A percentile compares a stretch with the other conserved stretches of the same genome.
Evolutionary conservation across 2,797 vertebrate species (phyloP).

Genomic region (Leuciscus waleckii): DNA sequence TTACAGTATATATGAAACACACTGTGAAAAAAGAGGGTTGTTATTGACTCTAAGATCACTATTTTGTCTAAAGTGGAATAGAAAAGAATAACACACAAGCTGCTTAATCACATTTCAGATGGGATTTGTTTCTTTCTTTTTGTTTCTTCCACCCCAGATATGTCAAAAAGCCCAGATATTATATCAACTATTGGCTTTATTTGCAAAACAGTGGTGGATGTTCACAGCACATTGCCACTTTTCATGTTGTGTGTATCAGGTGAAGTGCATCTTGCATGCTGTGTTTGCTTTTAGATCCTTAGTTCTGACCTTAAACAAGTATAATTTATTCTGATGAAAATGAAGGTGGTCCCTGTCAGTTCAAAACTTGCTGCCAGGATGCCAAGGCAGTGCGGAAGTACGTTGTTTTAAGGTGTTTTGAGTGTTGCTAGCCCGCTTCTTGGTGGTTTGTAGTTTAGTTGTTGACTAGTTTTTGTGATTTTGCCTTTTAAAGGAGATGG

Average conservation of each 20-base stretch:
- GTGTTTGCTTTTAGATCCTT: neutral
- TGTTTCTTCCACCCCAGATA: neutral
- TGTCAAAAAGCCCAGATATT: neutral
- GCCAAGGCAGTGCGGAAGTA: neutral
- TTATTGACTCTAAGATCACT: neutral
- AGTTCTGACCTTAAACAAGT: neutral
- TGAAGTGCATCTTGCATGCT: conserved; percentile 8
- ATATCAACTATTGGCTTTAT: conserved; percentile 2
- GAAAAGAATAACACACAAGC: conserved; percentile 37
- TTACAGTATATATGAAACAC: neutral
- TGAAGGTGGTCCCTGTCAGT: neutral
- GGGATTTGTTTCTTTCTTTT: neutral
- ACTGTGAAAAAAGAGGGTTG: neutral
- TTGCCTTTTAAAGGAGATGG: neutral
- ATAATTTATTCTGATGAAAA: neutral
- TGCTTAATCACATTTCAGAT: conserved; percentile 43
- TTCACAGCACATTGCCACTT: neutral
- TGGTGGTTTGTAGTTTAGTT: neutral
- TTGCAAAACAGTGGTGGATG: neutral
- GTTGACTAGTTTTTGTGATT: neutral
- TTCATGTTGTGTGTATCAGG: neutral
- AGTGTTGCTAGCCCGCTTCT: neutral
- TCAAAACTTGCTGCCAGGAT: neutral
- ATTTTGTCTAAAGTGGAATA: conserved; percentile 18
- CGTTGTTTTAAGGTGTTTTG: neutral